Conservation (phyloP, 2,797 vertebrate species). For the Hydrolagus colliei region DNA sequence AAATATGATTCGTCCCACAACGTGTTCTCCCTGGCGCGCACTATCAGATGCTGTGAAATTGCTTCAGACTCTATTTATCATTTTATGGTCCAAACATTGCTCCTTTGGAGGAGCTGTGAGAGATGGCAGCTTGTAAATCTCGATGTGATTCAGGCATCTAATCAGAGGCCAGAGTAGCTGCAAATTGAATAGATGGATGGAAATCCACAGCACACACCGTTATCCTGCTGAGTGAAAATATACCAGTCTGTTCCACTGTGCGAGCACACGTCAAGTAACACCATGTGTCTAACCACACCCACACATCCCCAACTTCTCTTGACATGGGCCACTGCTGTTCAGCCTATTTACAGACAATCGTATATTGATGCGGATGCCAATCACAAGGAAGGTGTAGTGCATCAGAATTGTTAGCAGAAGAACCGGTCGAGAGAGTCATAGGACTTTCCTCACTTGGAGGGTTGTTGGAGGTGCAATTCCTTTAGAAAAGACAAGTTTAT, state of each 20-base stretch:
- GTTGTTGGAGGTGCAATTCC: too few relatives aligned
- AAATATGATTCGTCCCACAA: constrained; percentile 22
- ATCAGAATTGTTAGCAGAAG: too few relatives aligned
- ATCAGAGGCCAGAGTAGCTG: constrained; percentile 15
- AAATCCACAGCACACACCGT: neutral
- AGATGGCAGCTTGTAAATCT: constrained; percentile 19
- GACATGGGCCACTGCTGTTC: too few relatives aligned
- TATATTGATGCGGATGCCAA: too few relatives aligned
- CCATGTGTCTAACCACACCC: neutral
- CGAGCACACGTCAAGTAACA: neutral
- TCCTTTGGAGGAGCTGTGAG: constrained; percentile 13
- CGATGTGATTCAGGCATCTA: neutral
- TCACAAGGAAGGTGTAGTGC: too few relatives aligned
- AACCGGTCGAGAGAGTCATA: too few relatives aligned
- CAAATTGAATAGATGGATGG: constrained; percentile 3
- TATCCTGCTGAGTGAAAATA: neutral
- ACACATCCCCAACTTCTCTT: too few relatives aligned
- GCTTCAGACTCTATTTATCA: constrained; percentile 16
- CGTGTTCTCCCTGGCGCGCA: neutral
- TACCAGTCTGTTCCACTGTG: neutral
- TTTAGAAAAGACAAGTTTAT: too few relatives aligned
- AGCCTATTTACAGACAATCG: too few relatives aligned
- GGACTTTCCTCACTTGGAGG: too few relatives aligned
- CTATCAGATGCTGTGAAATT: constrained; percentile 6
- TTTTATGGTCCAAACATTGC: constrained; percentile 3